Evolutionary conservation across 2,888 invertebrate genomes (phyloP), one percentile per base, ranked within the genome.

Genomic region (Hydropsyche betteni): DNA sequence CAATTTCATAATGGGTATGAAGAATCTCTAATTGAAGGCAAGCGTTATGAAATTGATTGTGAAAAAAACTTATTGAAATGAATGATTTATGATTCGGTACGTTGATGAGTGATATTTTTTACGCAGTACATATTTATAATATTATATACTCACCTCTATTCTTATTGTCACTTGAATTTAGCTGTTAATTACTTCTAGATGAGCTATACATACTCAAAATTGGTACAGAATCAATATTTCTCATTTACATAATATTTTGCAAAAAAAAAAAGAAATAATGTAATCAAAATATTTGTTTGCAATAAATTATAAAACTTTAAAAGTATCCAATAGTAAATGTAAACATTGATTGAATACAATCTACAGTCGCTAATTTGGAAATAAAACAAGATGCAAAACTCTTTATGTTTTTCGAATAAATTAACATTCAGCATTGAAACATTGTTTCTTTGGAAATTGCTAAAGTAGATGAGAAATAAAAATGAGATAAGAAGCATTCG

Each of bases 11-110:
- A 58, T 24, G 24, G 8, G 24, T 16, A 58, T 16, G 16, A 58
- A 58, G 24, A 14, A 58, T 58, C 24, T 58, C 24, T 58, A 16
- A 24, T 58, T 58, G 58, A 58, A 58, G 58, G 24, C 58, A 16
- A 16, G 4, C 10, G 58, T 58, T 58, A 24, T 24, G 24, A 58
- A 58, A 58, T 58, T 8, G 58, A 14, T 10, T 8, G 44, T 58
- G 58, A 24, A 24, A 58, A 53, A 53, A 14, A n/a, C 12, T 53
- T 53, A 53, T 53, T 16, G 53, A 53, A 58, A 58, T 24, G 58
- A 58, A 58, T 58, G 58, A 58, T 58, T 58, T 24, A 58, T 16
- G 58, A 58, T 58, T 24, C 10, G 44, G 16, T 16, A 58, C 6
- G 24, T 24, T 58, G 24, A 58, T 24, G 58, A 58, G 58, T 58